A percentile compares a stretch with the other conserved stretches of the same genome.
phyloP scores from a whole-genome alignment of 2,113 vertebrate genomes.

The Oryzias melastigma region DNA sequence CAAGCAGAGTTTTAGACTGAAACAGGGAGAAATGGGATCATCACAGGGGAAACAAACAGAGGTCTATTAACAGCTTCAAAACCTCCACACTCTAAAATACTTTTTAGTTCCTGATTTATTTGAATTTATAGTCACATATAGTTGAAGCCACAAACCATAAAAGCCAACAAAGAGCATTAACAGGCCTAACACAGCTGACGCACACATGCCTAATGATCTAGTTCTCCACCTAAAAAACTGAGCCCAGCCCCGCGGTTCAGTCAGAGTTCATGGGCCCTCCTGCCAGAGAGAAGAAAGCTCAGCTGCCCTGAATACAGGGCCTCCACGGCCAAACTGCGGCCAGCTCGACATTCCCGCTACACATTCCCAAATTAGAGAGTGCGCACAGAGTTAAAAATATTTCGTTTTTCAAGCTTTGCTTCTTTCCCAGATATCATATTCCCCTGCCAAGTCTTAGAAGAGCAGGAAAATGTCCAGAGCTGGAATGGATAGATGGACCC shows the following conservation, averaged over 20 bases:
- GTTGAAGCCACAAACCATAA: conserved; percentile 10
- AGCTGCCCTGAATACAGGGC: conserved; percentile 54
- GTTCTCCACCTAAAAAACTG: conserved; percentile 17
- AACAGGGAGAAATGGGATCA: not conserved
- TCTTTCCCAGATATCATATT: conserved; percentile 54
- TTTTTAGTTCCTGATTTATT: conserved; percentile 16
- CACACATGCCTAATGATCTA: conserved; percentile 18
- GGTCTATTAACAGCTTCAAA: conserved; percentile 15
- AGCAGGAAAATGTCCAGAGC: conserved; percentile 47
- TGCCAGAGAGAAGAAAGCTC: conserved; percentile 44
- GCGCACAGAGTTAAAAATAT: conserved; percentile 68
- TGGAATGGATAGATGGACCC: conserved; percentile 39
- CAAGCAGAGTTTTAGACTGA: conserved; percentile 12
- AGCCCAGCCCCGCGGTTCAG: conserved; percentile 53
- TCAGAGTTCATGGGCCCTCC: conserved; percentile 53
- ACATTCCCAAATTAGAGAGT: conserved; percentile 73
- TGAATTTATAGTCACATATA: conserved; percentile 19
- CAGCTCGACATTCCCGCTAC: conserved; percentile 54
- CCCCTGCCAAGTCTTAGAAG: conserved; percentile 58
- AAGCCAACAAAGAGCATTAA: conserved; percentile 39
- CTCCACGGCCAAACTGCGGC: conserved; percentile 64
- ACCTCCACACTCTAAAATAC: conserved; percentile 22
- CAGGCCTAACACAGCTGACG: conserved; percentile 31
- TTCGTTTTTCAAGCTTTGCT: conserved; percentile 28
- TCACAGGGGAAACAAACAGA: conserved; percentile 12